Conservation (phyloP, 2,797 vertebrate genomes). For the Huso huso region DNA sequence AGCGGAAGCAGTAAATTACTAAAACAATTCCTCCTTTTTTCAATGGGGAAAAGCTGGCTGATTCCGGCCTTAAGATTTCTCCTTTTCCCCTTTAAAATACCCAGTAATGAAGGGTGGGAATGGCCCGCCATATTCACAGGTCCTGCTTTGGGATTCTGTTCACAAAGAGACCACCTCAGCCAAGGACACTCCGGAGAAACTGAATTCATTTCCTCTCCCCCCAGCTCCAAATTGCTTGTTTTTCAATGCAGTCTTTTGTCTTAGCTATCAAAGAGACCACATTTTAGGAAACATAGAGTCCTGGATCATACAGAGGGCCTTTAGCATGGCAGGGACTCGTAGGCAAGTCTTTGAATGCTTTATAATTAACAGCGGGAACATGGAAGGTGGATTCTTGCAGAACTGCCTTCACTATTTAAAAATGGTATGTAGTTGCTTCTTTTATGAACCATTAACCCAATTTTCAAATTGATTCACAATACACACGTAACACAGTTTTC, state of each 20-base stretch:
- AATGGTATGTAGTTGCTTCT: too few relatives aligned
- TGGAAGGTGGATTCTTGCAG: too few relatives aligned
- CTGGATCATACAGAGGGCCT: not conserved
- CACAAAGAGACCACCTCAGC: conserved; percentile 4
- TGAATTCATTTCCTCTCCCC: not conserved
- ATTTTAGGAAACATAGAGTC: not conserved
- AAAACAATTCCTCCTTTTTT: not conserved
- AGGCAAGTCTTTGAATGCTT: not conserved
- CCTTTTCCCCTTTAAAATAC: conserved; percentile 1
- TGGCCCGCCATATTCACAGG: not conserved
- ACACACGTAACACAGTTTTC: too few relatives aligned
- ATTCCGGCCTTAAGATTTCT: not conserved
- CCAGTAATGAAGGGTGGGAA: not conserved
- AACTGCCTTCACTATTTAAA: too few relatives aligned
- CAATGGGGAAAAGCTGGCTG: not conserved
- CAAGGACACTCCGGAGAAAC: not conserved
- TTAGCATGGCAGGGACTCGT: not conserved
- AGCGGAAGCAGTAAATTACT: not conserved
- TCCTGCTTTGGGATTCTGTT: not conserved
- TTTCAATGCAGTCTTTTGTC: conserved; percentile 1
- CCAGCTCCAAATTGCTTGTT: not conserved
- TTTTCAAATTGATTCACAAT: too few relatives aligned
- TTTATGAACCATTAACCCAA: too few relatives aligned
- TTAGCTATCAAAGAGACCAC: not conserved
- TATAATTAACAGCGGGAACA: too few relatives aligned